Percentiles rank a stretch among this genome's conserved stretches.
These are phyloP conservation scores for Neogobius melanostomus DNA, from an alignment of 2,113 vertebrate species.

Conservation along the genomic window DNA sequence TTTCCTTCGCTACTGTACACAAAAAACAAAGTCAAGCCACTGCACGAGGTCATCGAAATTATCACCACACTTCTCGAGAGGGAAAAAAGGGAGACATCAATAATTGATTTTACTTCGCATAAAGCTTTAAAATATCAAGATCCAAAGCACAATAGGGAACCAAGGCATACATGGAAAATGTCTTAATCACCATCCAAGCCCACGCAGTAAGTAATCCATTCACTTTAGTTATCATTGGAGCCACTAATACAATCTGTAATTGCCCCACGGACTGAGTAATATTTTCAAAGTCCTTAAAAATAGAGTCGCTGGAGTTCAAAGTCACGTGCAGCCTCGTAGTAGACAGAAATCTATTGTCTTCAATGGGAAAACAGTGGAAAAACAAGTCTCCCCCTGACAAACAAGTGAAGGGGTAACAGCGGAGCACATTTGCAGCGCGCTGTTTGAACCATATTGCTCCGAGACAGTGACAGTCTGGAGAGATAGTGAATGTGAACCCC, in stretches of 20 bases:
- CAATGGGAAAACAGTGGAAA: neutral
- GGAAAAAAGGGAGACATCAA: neutral
- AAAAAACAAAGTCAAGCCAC: slow-evolving; percentile 21
- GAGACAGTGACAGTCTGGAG: slow-evolving; percentile 43
- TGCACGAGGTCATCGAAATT: slow-evolving; percentile 39
- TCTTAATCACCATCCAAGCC: slow-evolving; percentile 36
- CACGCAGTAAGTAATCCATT: slow-evolving; percentile 28
- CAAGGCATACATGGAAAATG: slow-evolving; percentile 1
- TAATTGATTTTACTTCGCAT: neutral
- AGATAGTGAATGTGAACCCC: slow-evolving; percentile 61
- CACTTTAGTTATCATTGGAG: neutral
- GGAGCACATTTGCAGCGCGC: slow-evolving; percentile 35
- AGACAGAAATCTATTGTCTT: slow-evolving; percentile 3
- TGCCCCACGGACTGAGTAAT: neutral
- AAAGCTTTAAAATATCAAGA: neutral
- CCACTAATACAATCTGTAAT: neutral
- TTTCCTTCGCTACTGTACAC: slow-evolving; percentile 14
- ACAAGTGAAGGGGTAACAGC: slow-evolving; percentile 40
- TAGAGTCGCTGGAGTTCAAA: neutral
- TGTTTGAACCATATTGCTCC: slow-evolving; percentile 56
- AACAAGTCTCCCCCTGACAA: slow-evolving; percentile 36
- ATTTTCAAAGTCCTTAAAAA: neutral
- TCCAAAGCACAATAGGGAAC: neutral
- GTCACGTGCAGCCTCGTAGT: no score
- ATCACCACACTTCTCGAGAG: slow-evolving; percentile 1